phyloP scores from a whole-genome alignment of 2,113 vertebrate species.

The Myocastor coypus region DNA sequence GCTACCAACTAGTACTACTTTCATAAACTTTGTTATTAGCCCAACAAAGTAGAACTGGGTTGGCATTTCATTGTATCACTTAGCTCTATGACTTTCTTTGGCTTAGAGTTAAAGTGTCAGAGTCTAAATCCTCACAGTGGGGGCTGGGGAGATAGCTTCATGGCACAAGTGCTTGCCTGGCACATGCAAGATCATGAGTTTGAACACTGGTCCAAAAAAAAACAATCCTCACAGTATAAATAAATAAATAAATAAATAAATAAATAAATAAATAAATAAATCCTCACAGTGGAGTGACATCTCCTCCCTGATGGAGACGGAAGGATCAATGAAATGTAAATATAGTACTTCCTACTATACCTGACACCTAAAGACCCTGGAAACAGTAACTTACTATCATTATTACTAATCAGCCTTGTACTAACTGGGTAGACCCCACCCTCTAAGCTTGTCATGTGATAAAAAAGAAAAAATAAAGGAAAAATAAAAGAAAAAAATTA shows the following conservation, averaged over 20 bases:
- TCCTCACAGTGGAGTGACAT: background rate
- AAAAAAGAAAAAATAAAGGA: background rate
- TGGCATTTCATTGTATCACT: background rate
- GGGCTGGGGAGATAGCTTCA: no score
- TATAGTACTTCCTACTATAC: background rate
- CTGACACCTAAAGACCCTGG: background rate
- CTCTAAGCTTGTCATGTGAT: background rate
- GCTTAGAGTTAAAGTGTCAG: background rate
- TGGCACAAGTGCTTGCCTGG: no score
- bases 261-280: background rate
- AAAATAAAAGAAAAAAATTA: no score
- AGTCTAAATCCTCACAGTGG: background rate
- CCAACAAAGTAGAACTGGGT: background rate
- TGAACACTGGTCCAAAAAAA: no score
- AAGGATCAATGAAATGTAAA: background rate
- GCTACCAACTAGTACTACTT: no score
- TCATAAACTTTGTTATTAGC: no score
- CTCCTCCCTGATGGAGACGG: accelerated
- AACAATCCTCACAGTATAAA: no score
- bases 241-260: no score
- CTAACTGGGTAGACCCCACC: no score
- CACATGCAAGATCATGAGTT: no score
- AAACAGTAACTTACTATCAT: background rate
- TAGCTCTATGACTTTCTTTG: background rate
- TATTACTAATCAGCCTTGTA: background rate